phyloP scores from a whole-genome alignment of 1,140 invertebrate genomes.

The Camponotus vicinus region DNA sequence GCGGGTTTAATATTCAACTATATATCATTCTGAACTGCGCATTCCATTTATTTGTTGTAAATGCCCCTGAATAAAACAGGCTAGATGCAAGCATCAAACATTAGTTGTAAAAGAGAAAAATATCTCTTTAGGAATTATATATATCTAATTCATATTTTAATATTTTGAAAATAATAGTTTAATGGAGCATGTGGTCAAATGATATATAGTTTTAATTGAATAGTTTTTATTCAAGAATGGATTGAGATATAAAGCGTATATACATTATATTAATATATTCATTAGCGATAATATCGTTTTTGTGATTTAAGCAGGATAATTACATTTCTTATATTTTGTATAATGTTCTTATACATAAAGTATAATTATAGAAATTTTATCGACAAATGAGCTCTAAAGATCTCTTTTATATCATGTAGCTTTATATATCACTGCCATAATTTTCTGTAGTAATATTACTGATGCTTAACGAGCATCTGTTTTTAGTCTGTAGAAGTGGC shows the following conservation, averaged over 20 bases:
- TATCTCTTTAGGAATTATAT: background rate
- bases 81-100: background rate
- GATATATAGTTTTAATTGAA: background rate
- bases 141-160: background rate
- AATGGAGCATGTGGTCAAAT: background rate
- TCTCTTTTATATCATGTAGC: background rate
- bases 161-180: background rate
- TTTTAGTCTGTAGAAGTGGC: background rate
- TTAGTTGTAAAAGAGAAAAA: background rate
- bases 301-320: background rate
- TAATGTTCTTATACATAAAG: background rate
- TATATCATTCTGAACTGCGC: background rate
- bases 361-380: background rate
- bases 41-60: background rate
- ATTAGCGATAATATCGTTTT: background rate
- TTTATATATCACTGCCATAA: background rate
- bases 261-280: background rate
- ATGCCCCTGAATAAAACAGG: background rate
- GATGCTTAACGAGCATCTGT: slow-evolving; percentile 36
- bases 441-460: slow-evolving; percentile 24
- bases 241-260: background rate
- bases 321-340: background rate
- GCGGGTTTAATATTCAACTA: slow-evolving; percentile 17
- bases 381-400: background rate
- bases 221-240: background rate